phyloP scores from a whole-genome alignment of 2,113 vertebrate genomes.

The Nothobranchius kuhntae region DNA sequence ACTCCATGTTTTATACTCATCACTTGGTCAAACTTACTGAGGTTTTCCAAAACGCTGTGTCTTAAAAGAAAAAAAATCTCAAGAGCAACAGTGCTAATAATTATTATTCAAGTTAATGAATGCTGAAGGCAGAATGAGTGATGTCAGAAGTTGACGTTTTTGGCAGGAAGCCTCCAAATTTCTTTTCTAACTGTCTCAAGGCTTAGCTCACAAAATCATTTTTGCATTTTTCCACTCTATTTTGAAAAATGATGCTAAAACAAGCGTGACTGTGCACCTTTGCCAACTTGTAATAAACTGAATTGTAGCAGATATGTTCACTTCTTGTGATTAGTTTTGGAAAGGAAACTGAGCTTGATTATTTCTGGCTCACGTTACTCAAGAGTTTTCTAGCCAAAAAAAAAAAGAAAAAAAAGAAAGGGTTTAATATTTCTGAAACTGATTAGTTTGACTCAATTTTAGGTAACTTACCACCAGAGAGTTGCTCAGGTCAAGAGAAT shows the following conservation, averaged over 20 bases:
- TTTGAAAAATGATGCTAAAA: neutral
- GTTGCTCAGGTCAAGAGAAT: conserved; percentile 86
- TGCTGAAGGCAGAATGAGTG: neutral
- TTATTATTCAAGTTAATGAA: neutral
- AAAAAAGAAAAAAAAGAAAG: neutral
- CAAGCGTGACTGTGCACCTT: neutral
- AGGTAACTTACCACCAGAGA: conserved; percentile 82
- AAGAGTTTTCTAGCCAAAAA: neutral
- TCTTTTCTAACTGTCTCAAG: neutral
- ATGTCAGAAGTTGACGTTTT: neutral
- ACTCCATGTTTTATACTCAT: too few relatives aligned
- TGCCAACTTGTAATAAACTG: neutral
- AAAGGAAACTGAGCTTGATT: neutral
- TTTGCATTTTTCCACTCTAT: neutral
- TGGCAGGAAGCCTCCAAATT: neutral
- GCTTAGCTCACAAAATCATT: neutral
- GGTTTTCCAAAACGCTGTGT: neutral
- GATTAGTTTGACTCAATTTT: neutral
- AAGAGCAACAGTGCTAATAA: neutral
- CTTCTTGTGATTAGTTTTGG: neutral
- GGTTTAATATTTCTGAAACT: neutral
- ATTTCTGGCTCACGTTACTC: neutral
- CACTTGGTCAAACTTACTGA: neutral
- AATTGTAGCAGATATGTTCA: neutral
- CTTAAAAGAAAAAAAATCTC: neutral